phyloP scores from a whole-genome alignment of 2,113 vertebrate genomes.

The human region DNA sequence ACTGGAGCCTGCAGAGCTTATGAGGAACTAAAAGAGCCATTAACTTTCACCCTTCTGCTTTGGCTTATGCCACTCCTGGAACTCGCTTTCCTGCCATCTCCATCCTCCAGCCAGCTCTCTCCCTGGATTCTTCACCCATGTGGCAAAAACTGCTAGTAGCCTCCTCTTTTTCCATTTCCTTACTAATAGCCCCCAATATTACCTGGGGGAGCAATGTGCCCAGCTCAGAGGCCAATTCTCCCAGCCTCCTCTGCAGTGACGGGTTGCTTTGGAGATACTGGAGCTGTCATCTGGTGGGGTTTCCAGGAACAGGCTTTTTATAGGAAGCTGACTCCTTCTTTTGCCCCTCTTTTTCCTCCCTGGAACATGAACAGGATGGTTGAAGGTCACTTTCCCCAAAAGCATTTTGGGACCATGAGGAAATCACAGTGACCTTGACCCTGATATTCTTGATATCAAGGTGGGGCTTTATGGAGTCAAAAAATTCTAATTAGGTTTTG shows the following conservation, averaged over 20 bases:
- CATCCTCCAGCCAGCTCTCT: background rate
- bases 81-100: background rate
- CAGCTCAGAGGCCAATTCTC: constrained; percentile 7
- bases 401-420: background rate
- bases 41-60: background rate
- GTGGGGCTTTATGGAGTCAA: background rate
- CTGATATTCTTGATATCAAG: background rate
- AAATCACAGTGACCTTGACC: background rate
- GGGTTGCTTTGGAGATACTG: background rate
- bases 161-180: background rate
- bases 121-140: background rate
- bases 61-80: fast-evolving
- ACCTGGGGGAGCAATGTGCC: background rate
- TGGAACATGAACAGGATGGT: background rate
- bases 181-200: background rate
- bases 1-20: background rate
- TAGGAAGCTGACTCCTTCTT: constrained; percentile 12
- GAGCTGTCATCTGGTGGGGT: background rate
- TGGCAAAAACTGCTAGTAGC: background rate
- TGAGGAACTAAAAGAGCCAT: fast-evolving
- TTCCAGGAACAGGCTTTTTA: constrained; percentile 28
- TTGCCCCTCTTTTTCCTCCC: constrained; percentile 45
- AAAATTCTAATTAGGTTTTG: background rate
- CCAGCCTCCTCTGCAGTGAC: background rate
- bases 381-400: background rate